These are phyloP conservation scores for Carterocephalus palaemon DNA, from an alignment of 2,888 invertebrate species.

Conservation along the genomic window DNA sequence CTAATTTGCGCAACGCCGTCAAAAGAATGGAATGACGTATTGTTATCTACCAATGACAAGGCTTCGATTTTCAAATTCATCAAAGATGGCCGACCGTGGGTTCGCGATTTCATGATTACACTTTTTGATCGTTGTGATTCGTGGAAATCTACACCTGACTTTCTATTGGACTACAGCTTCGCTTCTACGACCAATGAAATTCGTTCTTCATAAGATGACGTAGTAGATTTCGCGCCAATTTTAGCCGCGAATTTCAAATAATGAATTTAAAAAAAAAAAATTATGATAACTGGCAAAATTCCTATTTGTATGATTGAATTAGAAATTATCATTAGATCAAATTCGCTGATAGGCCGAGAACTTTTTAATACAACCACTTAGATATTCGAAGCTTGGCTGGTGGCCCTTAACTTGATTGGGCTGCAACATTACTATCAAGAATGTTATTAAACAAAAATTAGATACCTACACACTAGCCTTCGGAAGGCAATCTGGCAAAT, in stretches of 20 bases:
- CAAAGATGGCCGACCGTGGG: constrained; percentile 58
- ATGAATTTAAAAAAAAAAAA: no score
- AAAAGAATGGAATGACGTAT: constrained; percentile 67
- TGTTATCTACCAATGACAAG: constrained; percentile 57
- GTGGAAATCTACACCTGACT: constrained; percentile 39
- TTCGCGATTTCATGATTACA: constrained; percentile 46
- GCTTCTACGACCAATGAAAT: constrained; percentile 44
- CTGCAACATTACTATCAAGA: no score
- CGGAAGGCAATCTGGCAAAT: no score
- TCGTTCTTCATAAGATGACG: constrained; percentile 36
- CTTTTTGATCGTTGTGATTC: constrained; percentile 50
- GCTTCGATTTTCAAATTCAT: constrained; percentile 52
- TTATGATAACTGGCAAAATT: no score
- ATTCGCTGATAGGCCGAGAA: no score
- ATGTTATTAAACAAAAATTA: no score
- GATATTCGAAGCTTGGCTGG: no score
- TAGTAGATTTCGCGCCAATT: constrained; percentile 45
- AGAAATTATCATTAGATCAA: no score
- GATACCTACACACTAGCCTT: no score
- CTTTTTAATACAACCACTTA: no score
- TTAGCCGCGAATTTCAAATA: constrained; percentile 43
- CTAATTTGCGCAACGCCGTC: constrained; percentile 76
- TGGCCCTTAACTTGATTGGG: no score
- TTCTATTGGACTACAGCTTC: constrained; percentile 43
- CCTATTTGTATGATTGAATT: no score